Evolutionary conservation across 2,113 vertebrate species (phyloP).

Genomic region (Sorex araneus): DNA sequence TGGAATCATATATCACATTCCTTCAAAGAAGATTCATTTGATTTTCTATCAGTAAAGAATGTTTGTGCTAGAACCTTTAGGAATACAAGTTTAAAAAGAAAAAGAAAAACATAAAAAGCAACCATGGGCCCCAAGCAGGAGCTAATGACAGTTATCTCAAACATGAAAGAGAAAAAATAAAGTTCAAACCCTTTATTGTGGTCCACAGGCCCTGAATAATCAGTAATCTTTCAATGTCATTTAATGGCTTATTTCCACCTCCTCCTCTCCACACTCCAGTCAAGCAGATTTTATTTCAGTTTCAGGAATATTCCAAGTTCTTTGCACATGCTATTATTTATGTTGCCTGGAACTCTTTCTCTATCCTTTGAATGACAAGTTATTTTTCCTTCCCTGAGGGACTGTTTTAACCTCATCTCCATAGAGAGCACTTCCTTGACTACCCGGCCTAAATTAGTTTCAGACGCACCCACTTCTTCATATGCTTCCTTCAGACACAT

Average conservation of each 20-base stretch:
- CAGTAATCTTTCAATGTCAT: not conserved
- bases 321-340: not conserved
- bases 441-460: not conserved
- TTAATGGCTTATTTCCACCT: not conserved
- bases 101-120: not conserved
- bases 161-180: not conserved
- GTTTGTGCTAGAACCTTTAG: not conserved
- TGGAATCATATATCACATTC: not conserved
- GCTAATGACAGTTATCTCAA: not conserved
- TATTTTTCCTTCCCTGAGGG: not conserved
- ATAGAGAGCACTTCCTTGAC: not conserved
- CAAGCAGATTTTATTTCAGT: not conserved
- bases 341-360: not conserved
- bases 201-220: not conserved
- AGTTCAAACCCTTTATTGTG: not conserved
- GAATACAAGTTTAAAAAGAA: not conserved
- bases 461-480: not conserved
- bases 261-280: not conserved
- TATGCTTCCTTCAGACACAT: not conserved
- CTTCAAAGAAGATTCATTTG: constrained; percentile 20
- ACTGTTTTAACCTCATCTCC: not conserved
- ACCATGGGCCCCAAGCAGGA: not conserved
- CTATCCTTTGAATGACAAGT: not conserved
- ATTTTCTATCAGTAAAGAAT: not conserved
- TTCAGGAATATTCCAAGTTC: constrained; percentile 28